Conservation (phyloP, 2,797 vertebrate genomes). For the Cossypha caffra region DNA sequence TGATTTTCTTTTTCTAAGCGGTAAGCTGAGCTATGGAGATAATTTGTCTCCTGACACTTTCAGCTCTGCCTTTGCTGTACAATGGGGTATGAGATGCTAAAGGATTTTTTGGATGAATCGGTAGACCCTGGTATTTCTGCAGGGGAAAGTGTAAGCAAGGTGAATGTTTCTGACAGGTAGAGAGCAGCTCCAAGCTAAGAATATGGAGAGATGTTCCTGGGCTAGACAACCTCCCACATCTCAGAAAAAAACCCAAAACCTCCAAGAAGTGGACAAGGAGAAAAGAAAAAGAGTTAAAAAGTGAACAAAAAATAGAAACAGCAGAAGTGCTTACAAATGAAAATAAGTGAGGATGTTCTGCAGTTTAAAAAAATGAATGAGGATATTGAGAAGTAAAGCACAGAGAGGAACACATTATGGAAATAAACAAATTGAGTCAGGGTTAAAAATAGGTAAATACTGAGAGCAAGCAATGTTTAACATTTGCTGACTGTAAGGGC, state of each 20-base stretch:
- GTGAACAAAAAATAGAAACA: background rate
- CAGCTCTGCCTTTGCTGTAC: background rate
- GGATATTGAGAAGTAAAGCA: background rate
- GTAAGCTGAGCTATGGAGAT: background rate
- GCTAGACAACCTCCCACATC: background rate
- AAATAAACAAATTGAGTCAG: constrained; percentile 42
- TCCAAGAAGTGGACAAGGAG: background rate
- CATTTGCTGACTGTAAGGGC: background rate
- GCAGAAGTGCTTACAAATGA: background rate
- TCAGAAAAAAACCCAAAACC: background rate
- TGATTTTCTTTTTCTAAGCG: background rate
- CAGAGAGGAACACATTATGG: background rate
- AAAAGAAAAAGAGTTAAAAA: background rate
- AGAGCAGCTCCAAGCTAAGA: background rate
- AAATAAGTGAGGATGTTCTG: background rate
- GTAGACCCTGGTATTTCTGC: background rate
- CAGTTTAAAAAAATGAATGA: background rate
- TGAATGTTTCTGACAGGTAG: background rate
- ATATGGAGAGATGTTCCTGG: background rate
- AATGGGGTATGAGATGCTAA: background rate
- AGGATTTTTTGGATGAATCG: background rate
- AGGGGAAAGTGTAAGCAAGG: background rate
- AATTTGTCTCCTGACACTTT: background rate
- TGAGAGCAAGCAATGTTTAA: background rate
- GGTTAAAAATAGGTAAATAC: constrained; percentile 42